Conservation (phyloP, 2,113 vertebrate genomes). For the Rhagologus leucostigma region DNA sequence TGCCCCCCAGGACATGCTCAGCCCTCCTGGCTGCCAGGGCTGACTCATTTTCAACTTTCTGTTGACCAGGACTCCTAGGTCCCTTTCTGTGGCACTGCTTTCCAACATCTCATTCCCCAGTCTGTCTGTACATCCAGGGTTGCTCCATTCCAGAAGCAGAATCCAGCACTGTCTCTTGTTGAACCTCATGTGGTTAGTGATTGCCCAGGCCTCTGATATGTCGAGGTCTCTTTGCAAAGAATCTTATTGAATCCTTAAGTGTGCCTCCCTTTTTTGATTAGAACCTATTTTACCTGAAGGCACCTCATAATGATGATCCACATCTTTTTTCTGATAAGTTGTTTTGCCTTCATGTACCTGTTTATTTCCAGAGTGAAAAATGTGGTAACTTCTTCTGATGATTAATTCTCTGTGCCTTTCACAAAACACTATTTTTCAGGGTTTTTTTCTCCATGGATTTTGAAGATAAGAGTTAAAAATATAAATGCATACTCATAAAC, state of each 20-base stretch:
- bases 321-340: neutral
- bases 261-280: neutral
- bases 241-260: neutral
- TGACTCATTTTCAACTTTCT: fast-evolving
- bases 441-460: neutral
- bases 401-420: neutral
- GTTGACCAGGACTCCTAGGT: fast-evolving
- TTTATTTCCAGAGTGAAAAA: neutral
- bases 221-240: neutral
- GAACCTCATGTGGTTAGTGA: neutral
- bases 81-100: neutral
- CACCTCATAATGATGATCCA: neutral
- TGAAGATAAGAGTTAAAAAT: neutral
- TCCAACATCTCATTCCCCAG: neutral
- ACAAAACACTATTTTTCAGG: neutral
- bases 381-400: neutral
- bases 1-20: fast-evolving
- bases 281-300: neutral
- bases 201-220: neutral
- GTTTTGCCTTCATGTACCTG: neutral
- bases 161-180: fast-evolving
- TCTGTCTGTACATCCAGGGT: fast-evolving
- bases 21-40: neutral
- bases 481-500: neutral
- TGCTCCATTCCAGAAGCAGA: neutral